Evolutionary conservation across 2,113 vertebrate genomes (phyloP).

Genomic region (Bettongia penicillata): DNA sequence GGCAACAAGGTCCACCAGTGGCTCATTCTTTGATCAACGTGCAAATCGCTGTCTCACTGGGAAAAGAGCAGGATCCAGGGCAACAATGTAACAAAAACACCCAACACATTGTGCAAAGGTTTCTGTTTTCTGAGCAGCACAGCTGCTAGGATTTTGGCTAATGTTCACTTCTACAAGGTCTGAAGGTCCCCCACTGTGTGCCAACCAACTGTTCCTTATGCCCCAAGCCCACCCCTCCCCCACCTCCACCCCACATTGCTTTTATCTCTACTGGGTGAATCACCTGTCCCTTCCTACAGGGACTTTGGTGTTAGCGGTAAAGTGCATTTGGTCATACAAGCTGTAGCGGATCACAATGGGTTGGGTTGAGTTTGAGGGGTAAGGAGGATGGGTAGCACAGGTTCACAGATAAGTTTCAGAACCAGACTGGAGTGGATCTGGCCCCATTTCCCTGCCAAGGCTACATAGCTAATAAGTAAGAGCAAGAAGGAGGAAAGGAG

Average conservation of each 20-base stretch:
- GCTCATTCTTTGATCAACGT: neutral
- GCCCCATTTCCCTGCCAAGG: fast-evolving
- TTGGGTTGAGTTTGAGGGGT: neutral
- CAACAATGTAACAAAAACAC: neutral
- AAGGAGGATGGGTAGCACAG: neutral
- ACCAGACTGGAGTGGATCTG: neutral
- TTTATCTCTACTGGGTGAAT: fast-evolving
- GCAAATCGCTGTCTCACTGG: neutral
- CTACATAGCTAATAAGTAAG: neutral
- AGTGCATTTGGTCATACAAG: neutral
- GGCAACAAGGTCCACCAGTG: constrained; percentile 23
- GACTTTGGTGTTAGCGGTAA: neutral
- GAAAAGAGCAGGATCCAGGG: neutral
- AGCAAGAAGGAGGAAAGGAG: neutral
- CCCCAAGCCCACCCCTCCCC: neutral
- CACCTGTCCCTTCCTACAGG: neutral
- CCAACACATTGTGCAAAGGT: neutral
- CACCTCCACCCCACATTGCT: fast-evolving
- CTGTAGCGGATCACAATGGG: neutral
- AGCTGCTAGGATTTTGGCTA: neutral
- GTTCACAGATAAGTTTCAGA: neutral
- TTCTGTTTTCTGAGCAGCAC: neutral
- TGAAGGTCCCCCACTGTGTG: neutral
- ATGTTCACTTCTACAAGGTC: neutral
- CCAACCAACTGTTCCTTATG: neutral